Conservation (phyloP, 2,113 vertebrate species). For the Azemiops feae region DNA sequence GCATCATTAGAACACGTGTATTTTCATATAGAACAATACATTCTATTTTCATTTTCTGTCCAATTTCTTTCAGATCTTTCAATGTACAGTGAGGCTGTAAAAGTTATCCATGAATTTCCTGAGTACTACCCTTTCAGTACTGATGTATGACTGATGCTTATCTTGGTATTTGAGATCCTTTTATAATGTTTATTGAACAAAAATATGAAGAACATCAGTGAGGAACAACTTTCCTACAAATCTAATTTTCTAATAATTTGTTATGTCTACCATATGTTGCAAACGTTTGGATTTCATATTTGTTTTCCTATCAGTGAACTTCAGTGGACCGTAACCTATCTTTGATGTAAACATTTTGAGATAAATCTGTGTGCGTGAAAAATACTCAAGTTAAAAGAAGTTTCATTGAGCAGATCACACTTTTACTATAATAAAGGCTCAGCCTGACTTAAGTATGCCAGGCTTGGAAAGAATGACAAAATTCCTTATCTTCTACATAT, state of each 20-base stretch:
- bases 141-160: slow-evolving; percentile 54
- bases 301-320: neutral
- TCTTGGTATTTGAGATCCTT: neutral
- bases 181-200: neutral
- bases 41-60: slow-evolving; percentile 18
- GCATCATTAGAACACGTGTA: neutral
- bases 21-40: neutral
- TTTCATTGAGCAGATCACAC: neutral
- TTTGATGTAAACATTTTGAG: neutral
- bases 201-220: slow-evolving; percentile 9
- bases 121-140: slow-evolving; percentile 83
- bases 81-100: slow-evolving; percentile 90
- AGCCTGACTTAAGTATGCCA: neutral
- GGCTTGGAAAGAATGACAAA: neutral
- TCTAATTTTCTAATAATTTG: neutral
- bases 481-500: neutral
- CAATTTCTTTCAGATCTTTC: slow-evolving; percentile 79
- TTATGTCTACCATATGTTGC: neutral
- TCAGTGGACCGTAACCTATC: neutral
- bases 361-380: neutral
- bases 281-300: neutral
- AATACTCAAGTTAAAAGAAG: neutral
- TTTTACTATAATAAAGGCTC: neutral
- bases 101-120: slow-evolving; percentile 88
- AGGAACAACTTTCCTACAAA: neutral